Conservation (phyloP, 2,888 invertebrate species). For the Dolichomitus sp. region DNA sequence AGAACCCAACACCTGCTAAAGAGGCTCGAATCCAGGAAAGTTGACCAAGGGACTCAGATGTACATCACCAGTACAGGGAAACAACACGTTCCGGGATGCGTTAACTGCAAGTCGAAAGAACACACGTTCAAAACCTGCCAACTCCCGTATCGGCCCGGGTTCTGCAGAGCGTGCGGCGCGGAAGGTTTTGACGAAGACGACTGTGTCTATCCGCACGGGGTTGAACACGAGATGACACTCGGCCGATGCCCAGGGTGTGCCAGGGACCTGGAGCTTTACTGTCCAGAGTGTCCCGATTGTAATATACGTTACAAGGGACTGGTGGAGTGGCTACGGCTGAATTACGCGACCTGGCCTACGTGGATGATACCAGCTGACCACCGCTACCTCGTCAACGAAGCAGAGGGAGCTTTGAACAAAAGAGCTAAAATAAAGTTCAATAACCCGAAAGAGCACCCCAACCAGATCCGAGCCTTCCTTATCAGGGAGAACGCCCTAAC, state of each 20-base stretch:
- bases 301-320: slow-evolving; percentile 40
- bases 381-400: slow-evolving; percentile 39
- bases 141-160: slow-evolving; percentile 36
- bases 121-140: slow-evolving; percentile 24
- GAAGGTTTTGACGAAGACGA: slow-evolving; percentile 44
- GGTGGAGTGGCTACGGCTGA: slow-evolving; percentile 32
- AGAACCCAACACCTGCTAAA: too few relatives aligned
- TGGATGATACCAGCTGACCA: slow-evolving; percentile 23
- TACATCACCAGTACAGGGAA: slow-evolving; percentile 25
- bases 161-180: slow-evolving; percentile 40
- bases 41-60: too few relatives aligned
- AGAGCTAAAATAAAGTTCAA: slow-evolving; percentile 26
- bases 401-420: not conserved
- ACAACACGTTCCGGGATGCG: slow-evolving; percentile 20
- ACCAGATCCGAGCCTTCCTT: slow-evolving; percentile 28
- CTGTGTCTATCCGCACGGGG: slow-evolving; percentile 42
- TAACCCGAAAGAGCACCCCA: slow-evolving; percentile 25
- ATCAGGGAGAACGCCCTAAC: slow-evolving; percentile 44
- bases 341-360: slow-evolving; percentile 35
- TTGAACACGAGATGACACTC: slow-evolving; percentile 26
- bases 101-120: slow-evolving; percentile 22
- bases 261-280: not conserved
- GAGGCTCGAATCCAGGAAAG: too few relatives aligned
- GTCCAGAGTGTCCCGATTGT: slow-evolving; percentile 55
- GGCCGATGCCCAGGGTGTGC: too few relatives aligned